These are phyloP conservation scores for Plebejus anna DNA, from an alignment of 2,888 invertebrate genomes.

Conservation along the genomic window DNA sequence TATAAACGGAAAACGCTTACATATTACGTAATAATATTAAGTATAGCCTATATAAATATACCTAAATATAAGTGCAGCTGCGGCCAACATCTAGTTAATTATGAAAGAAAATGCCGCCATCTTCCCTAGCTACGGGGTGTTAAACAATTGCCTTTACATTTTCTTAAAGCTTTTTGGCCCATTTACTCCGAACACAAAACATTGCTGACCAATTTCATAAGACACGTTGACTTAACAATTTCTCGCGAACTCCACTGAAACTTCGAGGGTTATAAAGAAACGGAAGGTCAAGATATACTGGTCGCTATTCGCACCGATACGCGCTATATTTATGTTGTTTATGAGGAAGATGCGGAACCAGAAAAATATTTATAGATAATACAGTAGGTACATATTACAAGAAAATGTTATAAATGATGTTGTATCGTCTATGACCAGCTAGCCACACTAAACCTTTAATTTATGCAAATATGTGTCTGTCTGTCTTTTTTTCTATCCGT, in stretches of 20 bases:
- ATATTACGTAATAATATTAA: no score
- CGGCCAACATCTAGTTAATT: not conserved
- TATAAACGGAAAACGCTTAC: no score
- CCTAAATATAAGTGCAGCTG: not conserved
- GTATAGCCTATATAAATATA: no score
- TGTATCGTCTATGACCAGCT: no score
- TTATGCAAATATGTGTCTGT: no score
- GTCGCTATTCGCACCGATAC: slow-evolving; percentile 35
- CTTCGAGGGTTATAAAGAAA: slow-evolving; percentile 33
- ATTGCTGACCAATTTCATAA: slow-evolving; percentile 41
- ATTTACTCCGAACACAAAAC: slow-evolving; percentile 55
- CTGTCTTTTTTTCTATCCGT: no score
- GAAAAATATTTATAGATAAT: not conserved
- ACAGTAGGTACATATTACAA: not conserved
- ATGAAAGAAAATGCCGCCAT: not conserved
- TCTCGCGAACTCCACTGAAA: slow-evolving; percentile 34
- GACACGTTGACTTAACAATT: slow-evolving; percentile 41
- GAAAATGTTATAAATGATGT: not conserved
- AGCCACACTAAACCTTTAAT: no score
- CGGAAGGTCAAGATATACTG: slow-evolving; percentile 43
- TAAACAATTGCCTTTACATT: slow-evolving; percentile 35
- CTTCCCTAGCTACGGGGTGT: slow-evolving; percentile 23
- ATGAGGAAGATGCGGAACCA: not conserved
- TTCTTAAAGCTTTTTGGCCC: slow-evolving; percentile 55
- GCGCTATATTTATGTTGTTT: not conserved